Conservation (phyloP, 2,113 vertebrate genomes). For the Gallinago undulata region DNA sequence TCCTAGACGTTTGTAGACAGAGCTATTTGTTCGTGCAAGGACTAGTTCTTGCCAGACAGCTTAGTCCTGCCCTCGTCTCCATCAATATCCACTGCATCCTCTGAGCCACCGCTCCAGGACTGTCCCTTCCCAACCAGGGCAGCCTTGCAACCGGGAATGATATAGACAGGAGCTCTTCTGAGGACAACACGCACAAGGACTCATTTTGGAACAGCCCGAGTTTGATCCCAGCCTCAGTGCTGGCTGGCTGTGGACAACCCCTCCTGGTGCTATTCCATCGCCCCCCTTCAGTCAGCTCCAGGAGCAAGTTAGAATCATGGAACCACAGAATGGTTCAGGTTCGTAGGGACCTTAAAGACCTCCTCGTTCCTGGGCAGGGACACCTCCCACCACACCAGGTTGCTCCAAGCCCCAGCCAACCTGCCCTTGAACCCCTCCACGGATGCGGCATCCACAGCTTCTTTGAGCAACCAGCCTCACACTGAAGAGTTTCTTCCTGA, state of each 20-base stretch:
- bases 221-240: neutral
- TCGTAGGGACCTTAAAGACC: too few species aligned
- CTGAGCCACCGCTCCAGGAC: neutral
- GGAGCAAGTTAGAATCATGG: too few species aligned
- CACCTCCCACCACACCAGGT: too few species aligned
- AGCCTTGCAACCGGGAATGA: neutral
- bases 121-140: neutral
- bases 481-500: too few species aligned
- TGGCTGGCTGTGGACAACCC: neutral
- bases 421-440: too few species aligned
- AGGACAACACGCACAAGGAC: neutral
- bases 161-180: neutral
- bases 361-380: too few species aligned
- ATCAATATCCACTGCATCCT: rapidly evolving
- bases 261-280: neutral
- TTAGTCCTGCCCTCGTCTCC: neutral
- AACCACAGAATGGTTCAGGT: too few species aligned
- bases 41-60: neutral
- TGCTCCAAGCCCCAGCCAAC: too few species aligned
- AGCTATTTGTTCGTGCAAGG: neutral
- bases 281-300: rapidly evolving
- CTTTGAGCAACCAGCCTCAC: too few species aligned
- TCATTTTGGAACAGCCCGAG: neutral
- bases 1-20: neutral
- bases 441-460: too few species aligned